A percentile compares a stretch with the other conserved stretches of the same genome.
These are phyloP conservation scores for Danio kyathit DNA, from an alignment of 2,797 vertebrate genomes.

Conservation along the genomic window DNA sequence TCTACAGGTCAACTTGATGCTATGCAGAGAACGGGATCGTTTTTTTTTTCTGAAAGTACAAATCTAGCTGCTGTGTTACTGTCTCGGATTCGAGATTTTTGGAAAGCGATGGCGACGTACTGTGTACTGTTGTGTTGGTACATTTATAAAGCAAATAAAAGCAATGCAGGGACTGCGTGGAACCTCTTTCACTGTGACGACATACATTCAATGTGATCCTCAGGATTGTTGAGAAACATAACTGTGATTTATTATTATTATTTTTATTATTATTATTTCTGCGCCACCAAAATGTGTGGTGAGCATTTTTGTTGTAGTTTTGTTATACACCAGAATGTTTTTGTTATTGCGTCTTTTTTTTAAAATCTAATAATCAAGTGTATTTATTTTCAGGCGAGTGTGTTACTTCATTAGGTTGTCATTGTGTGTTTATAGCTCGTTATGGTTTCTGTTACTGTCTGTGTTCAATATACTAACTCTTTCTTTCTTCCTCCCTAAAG, in stretches of 20 bases:
- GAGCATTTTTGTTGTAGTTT: constrained; percentile 35
- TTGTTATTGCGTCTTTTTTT: constrained; percentile 1
- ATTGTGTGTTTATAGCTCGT: constrained; percentile 26
- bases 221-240: constrained; percentile 64
- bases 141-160: constrained; percentile 23
- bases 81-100: constrained; percentile 24
- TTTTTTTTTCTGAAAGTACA: constrained; percentile 48
- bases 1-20: constrained; percentile 43
- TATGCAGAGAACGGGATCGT: constrained; percentile 36
- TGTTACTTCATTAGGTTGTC: constrained; percentile 49
- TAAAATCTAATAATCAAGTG: constrained; percentile 49
- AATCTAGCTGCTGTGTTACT: constrained; percentile 49
- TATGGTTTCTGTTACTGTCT: constrained; percentile 43
- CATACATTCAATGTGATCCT: constrained; percentile 61
- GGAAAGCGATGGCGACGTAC: constrained; percentile 38
- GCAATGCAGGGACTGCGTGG: constrained; percentile 57
- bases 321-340: constrained; percentile 41
- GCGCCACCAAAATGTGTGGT: constrained; percentile 19
- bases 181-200: constrained; percentile 74
- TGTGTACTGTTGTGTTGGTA: constrained; percentile 46
- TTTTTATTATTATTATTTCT: background rate
- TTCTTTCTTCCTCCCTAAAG: constrained; percentile 28
- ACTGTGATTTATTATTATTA: constrained; percentile 43
- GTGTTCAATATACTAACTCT: constrained; percentile 40
- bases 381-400: constrained; percentile 72